A percentile compares a stretch with the other conserved stretches of the same genome.
phyloP scores from a whole-genome alignment of 2,888 invertebrate species.

The Mesorhabditis sp. region DNA sequence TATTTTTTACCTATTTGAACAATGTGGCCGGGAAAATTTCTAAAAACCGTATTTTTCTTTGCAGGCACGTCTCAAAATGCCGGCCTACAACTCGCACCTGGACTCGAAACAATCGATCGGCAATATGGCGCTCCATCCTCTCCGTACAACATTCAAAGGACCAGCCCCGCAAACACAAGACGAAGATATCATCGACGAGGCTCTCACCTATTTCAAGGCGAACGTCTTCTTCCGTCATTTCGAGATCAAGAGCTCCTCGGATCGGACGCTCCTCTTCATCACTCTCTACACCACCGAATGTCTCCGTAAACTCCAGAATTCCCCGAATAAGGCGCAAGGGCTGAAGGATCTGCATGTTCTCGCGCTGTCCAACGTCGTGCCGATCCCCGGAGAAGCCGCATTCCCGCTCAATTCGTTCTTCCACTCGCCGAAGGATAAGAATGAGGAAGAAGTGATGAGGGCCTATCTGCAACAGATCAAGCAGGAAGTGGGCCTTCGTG shows the following conservation, averaged over 20 bases:
- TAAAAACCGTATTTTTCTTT: no score
- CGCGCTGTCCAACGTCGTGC: conserved; percentile 77
- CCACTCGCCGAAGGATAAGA: conserved; percentile 43
- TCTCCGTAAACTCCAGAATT: conserved; percentile 85
- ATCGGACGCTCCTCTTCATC: conserved; percentile 91
- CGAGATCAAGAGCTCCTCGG: conserved; percentile 88
- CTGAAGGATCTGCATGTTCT: conserved; percentile 92
- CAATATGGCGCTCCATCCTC: conserved; percentile 85
- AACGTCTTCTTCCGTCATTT: conserved; percentile 98
- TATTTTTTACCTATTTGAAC: no score
- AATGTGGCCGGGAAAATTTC: no score
- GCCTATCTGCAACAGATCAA: conserved; percentile 88
- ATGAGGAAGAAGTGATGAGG: conserved; percentile 75
- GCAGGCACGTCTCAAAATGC: conserved; percentile 18
- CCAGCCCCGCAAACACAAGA: conserved; percentile 75
- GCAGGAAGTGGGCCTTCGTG: conserved; percentile 86
- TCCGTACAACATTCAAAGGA: conserved; percentile 84
- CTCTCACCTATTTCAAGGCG: conserved; percentile 92
- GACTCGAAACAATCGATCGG: conserved; percentile 73
- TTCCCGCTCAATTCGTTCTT: conserved; percentile 94
- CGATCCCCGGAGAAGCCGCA: conserved; percentile 88
- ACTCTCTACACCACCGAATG: conserved; percentile 97
- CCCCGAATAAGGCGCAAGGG: conserved; percentile 77
- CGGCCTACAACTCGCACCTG: conserved; percentile 94
- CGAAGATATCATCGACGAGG: conserved; percentile 94